phyloP scores from a whole-genome alignment of 2,888 invertebrate species.

The Meganola albula region DNA sequence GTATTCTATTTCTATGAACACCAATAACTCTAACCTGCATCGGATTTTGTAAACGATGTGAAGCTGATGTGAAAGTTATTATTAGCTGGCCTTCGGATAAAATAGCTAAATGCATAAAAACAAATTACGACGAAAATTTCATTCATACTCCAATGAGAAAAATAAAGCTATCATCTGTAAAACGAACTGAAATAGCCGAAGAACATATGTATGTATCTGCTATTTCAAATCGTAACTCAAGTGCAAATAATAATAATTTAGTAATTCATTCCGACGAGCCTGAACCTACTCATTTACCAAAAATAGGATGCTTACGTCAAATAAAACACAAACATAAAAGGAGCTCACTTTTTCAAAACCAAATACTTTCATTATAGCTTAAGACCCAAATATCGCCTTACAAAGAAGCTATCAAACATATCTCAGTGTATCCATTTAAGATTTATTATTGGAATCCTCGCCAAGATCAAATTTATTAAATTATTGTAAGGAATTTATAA shows the following conservation, averaged over 20 bases:
- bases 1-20: constrained; percentile 9
- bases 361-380: constrained; percentile 17
- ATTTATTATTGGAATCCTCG: constrained; percentile 10
- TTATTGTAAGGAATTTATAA: constrained; percentile 10
- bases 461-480: too few species aligned
- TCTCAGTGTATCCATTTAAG: constrained; percentile 13
- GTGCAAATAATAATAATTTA: constrained; percentile 10
- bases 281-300: constrained; percentile 17
- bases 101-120: constrained; percentile 16
- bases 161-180: constrained; percentile 4
- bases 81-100: constrained; percentile 13
- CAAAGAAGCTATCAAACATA: constrained; percentile 9
- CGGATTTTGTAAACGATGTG: constrained; percentile 11
- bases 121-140: constrained; percentile 10
- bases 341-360: constrained; percentile 14
- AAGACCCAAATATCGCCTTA: constrained; percentile 15
- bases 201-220: constrained; percentile 9
- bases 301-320: constrained; percentile 15
- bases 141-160: constrained; percentile 11
- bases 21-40: constrained; percentile 11
- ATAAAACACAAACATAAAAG: constrained; percentile 17
- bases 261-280: constrained; percentile 7
- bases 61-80: constrained; percentile 8
- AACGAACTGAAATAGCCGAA: constrained; percentile 13
- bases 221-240: constrained; percentile 7